These are phyloP conservation scores for Centropristis striata DNA, from an alignment of 2,113 vertebrate genomes.

Conservation along the genomic window DNA sequence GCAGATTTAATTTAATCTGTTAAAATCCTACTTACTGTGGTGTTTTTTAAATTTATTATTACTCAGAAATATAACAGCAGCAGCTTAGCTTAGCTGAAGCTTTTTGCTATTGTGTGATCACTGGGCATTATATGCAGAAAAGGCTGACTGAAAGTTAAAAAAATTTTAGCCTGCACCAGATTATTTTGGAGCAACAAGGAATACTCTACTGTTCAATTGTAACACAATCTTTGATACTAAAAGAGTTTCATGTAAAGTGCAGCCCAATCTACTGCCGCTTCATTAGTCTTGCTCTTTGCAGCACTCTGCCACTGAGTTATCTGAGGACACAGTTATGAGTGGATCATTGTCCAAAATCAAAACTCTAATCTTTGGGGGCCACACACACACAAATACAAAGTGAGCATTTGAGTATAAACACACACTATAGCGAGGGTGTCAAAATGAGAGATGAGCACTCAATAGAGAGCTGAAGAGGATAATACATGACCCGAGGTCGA, in stretches of 20 bases:
- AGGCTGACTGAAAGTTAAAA: not conserved
- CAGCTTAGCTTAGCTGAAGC: not conserved
- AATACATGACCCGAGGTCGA: conserved; percentile 42
- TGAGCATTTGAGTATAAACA: conserved; percentile 15
- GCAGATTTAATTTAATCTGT: not conserved
- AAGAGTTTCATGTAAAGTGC: not conserved
- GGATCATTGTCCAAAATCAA: conserved; percentile 39
- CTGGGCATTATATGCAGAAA: not conserved
- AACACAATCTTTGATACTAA: not conserved
- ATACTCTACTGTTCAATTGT: conserved; percentile 3
- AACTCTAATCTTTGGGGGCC: conserved; percentile 24
- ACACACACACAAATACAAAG: conserved; percentile 17
- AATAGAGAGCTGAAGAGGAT: conserved; percentile 38
- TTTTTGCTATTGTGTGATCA: not conserved
- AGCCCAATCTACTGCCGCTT: not conserved
- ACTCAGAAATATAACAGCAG: not conserved
- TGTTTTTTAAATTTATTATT: too few species aligned
- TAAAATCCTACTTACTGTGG: too few species aligned
- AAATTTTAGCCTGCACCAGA: not conserved
- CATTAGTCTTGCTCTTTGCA: conserved; percentile 26
- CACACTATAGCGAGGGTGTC: conserved; percentile 26
- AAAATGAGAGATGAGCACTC: conserved; percentile 34
- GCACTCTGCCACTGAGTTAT: conserved; percentile 1
- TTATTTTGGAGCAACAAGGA: not conserved
- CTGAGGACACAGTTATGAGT: conserved; percentile 30